Conservation (phyloP, 23 tunicate genomes). For the Botrylloides violaceus region DNA sequence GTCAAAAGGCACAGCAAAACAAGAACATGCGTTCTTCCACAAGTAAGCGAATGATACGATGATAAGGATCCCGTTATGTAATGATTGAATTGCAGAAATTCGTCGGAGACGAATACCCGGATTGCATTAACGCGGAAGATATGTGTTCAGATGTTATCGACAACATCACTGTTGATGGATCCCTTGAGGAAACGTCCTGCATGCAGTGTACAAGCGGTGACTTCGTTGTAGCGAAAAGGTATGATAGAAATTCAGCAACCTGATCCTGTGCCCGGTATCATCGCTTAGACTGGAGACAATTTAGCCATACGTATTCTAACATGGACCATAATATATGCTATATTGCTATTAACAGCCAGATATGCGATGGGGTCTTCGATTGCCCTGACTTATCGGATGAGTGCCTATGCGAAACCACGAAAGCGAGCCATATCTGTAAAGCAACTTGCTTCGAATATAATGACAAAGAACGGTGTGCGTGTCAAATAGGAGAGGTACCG, state of each 20-base stretch:
- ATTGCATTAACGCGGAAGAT: background rate
- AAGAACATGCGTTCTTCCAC: slow-evolving; percentile 57
- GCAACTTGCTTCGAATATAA: slow-evolving; percentile 21
- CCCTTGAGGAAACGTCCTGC: background rate
- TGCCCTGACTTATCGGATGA: slow-evolving; percentile 87
- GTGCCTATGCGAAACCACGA: slow-evolving; percentile 49
- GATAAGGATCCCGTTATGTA: too few relatives aligned
- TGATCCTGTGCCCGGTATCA: too few relatives aligned
- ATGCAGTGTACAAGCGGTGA: background rate
- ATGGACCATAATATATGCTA: too few relatives aligned
- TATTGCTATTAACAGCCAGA: slow-evolving; percentile 51
- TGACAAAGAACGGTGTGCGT: background rate
- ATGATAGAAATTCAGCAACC: too few relatives aligned
- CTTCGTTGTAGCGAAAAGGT: background rate
- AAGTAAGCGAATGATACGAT: slow-evolving; percentile 32
- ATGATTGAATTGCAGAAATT: background rate
- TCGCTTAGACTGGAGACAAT: too few relatives aligned
- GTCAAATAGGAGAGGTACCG: slow-evolving; percentile 38
- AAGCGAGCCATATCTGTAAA: slow-evolving; percentile 26
- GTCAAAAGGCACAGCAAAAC: slow-evolving; percentile 14
- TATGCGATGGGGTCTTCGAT: slow-evolving; percentile 66
- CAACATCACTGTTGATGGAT: background rate
- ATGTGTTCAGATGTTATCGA: background rate
- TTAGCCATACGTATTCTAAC: too few relatives aligned
- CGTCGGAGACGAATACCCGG: background rate